Base-by-base conservation (phyloP, 1,140 invertebrate genomes). In the Micrasema minimum region DNA sequence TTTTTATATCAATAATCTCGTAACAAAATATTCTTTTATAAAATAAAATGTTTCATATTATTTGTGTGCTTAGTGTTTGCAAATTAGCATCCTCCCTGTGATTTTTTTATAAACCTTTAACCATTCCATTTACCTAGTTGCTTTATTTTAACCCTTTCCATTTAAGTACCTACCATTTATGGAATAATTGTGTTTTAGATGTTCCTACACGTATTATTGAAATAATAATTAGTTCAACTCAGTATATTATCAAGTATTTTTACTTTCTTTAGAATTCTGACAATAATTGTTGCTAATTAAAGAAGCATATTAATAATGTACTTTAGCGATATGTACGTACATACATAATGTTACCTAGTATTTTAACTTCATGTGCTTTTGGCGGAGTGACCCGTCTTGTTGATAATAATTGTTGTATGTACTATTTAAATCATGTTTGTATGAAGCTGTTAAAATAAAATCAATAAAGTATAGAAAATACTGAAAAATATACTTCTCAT, bases 121-220 rank as follows among this genome's bases (percentile, higher is more conserved):
- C 50, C 50, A 53, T 53, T 53, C 50, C 50, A 53, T 53, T 53
- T 53, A 53, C 23, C 23, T 53, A 26, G 45, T 53, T 26, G 26
- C 50, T 35, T 53, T 53, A 35, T 23, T 53, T 18, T 18, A 26
- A 12, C 18, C 5, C 20, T 22, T 14, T n/a, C 50, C 12, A n/a
- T 53, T 18, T 53, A 53, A 35, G n/a, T 26, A 46, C 16, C 14
- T 51, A 11, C 20, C 23, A 53, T 26, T 26, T n/a, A 26, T 26
- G 10, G 18, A 16, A 51, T 51, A 53, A 43, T 48, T 14, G 12
- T 18, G 14, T 20, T 48, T 48, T 11, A 20, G 16, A 48, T 18
- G 20, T 22, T 1, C 18, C 1, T 9, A 11, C 2, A 22, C 2
- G 5, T 20, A 45, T 7, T 11, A 10, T 20, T 11, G 20, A 10